phyloP scores from a whole-genome alignment of 2,797 vertebrate species.

The Sebastes taczanowskii region DNA sequence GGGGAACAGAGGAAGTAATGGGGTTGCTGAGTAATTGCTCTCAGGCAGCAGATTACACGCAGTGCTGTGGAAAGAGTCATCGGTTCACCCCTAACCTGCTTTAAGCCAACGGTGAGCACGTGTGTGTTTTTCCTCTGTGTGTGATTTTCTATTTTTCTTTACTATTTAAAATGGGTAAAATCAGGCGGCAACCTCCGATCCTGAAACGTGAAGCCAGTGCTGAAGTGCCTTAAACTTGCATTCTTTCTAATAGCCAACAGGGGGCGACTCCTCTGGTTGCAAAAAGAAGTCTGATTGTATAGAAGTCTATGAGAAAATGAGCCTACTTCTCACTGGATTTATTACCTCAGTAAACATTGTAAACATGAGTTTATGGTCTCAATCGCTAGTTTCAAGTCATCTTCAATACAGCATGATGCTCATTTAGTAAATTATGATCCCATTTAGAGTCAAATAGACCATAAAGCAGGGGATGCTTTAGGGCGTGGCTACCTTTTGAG shows the following conservation, averaged over 20 bases:
- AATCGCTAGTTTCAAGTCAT: no score
- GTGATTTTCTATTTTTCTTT: background rate
- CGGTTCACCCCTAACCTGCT: constrained; percentile 25
- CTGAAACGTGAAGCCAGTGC: background rate
- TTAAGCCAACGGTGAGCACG: background rate
- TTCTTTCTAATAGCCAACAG: background rate
- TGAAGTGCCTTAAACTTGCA: background rate
- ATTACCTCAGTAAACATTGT: no score
- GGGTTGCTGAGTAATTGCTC: constrained; percentile 58
- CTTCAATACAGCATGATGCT: no score
- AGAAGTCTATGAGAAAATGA: no score
- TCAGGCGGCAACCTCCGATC: background rate
- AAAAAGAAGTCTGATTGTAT: no score
- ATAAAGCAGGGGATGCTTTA: no score
- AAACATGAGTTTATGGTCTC: no score
- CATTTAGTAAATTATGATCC: no score
- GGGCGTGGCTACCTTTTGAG: no score
- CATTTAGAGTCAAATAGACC: no score
- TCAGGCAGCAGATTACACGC: constrained; percentile 33
- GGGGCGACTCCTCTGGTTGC: no score
- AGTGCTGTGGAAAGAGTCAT: constrained; percentile 24
- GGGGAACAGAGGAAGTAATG: constrained; percentile 25
- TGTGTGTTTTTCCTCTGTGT: background rate
- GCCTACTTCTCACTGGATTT: no score
- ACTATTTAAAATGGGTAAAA: background rate